phyloP scores from a whole-genome alignment of 2,888 invertebrate species.

The Napeogenes sylphis region DNA sequence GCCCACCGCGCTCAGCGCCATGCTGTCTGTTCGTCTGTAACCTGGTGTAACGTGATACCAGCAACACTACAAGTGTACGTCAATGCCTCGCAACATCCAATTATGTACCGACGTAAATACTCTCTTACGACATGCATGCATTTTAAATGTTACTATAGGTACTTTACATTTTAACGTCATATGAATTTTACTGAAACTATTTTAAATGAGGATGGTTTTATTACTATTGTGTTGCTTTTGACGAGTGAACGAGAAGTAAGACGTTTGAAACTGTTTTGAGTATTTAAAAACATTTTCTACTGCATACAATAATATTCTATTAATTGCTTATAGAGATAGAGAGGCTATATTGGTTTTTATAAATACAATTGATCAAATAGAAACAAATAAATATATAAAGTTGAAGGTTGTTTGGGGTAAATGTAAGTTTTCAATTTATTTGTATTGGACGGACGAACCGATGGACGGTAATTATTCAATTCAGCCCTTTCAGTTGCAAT shows the following conservation, averaged over 20 bases:
- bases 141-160: too few relatives aligned
- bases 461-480: slow-evolving; percentile 28
- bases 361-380: not conserved
- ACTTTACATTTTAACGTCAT: too few relatives aligned
- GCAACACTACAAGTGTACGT: slow-evolving; percentile 5
- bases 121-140: not conserved
- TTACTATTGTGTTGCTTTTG: too few relatives aligned
- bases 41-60: slow-evolving; percentile 3
- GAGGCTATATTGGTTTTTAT: not conserved
- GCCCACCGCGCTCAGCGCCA: slow-evolving; percentile 7
- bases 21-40: slow-evolving; percentile 9
- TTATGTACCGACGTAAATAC: not conserved
- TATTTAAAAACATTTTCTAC: too few relatives aligned
- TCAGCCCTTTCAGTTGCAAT: slow-evolving; percentile 27
- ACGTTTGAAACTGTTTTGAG: too few relatives aligned
- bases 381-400: slow-evolving; percentile 1
- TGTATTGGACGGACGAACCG: slow-evolving; percentile 4
- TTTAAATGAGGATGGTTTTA: too few relatives aligned
- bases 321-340: too few relatives aligned
- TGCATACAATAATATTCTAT: too few relatives aligned
- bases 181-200: too few relatives aligned
- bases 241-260: too few relatives aligned
- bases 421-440: slow-evolving; percentile 12
- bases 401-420: slow-evolving; percentile 1
- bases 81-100: slow-evolving; percentile 4